phyloP scores from a whole-genome alignment of 2,888 invertebrate genomes.

The Mesochorus sp. region DNA sequence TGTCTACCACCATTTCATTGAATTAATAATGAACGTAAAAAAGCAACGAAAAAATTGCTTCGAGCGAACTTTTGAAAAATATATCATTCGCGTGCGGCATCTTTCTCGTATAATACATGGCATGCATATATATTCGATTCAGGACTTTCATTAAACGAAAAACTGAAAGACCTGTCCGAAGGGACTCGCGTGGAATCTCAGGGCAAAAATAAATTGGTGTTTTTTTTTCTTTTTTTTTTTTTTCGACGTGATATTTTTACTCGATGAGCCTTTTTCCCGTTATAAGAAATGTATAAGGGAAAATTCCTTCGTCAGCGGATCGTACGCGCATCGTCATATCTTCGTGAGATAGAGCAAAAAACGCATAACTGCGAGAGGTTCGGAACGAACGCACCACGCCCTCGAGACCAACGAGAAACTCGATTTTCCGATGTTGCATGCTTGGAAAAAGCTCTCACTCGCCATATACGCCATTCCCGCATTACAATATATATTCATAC shows the following conservation, averaged over 20 bases:
- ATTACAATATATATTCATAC: constrained; percentile 67
- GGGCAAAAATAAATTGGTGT: constrained; percentile 11
- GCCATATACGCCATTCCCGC: constrained; percentile 34
- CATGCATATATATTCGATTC: background rate
- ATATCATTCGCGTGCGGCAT: background rate
- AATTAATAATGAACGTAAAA: too few relatives aligned
- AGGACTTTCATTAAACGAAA: constrained; percentile 36
- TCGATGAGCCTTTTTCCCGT: constrained; percentile 28
- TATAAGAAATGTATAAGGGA: constrained; percentile 44
- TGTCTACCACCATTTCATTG: too few relatives aligned
- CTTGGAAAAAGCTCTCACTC: constrained; percentile 16
- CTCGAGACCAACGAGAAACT: constrained; percentile 3
- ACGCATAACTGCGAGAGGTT: background rate
- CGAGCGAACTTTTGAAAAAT: too few relatives aligned
- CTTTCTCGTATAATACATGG: background rate
- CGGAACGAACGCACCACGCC: background rate
- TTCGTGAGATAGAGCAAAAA: background rate
- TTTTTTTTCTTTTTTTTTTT: constrained; percentile 19
- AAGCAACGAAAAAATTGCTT: too few relatives aligned
- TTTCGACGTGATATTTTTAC: background rate
- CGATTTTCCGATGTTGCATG: constrained; percentile 43
- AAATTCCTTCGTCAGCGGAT: constrained; percentile 51
- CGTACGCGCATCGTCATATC: constrained; percentile 33
- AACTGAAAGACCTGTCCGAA: background rate
- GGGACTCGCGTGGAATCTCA: constrained; percentile 10